These are phyloP conservation scores for Porphyrio hochstetteri DNA, from an alignment of 2,113 vertebrate genomes.

Conservation along the genomic window DNA sequence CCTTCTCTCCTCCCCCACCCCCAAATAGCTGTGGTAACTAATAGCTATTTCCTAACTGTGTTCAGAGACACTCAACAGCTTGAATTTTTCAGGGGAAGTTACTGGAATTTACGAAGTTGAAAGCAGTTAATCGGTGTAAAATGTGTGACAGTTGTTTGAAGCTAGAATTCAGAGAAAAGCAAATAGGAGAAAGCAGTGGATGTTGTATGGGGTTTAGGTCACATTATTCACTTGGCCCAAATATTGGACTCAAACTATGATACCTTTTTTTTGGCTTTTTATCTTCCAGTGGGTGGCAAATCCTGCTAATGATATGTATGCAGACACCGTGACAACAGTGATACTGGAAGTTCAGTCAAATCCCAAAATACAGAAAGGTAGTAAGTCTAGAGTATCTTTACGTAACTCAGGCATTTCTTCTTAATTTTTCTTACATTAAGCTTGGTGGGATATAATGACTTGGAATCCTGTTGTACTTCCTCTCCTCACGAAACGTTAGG, in stretches of 20 bases:
- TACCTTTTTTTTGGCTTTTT: not conserved
- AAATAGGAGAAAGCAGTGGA: not conserved
- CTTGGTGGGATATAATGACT: not conserved
- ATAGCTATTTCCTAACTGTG: not conserved
- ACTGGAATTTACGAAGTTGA: not conserved
- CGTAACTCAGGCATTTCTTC: not conserved
- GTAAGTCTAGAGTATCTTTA: not conserved
- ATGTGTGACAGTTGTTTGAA: not conserved
- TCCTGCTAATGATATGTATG: conserved; percentile 97
- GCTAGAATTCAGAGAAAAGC: not conserved
- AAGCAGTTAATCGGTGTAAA: not conserved
- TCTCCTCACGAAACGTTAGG: not conserved
- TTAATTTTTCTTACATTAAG: not conserved
- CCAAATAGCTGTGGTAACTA: not conserved
- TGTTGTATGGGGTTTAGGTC: not conserved
- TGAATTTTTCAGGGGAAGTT: not conserved
- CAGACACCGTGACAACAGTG: conserved; percentile 92
- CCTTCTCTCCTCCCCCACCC: not conserved
- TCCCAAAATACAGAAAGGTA: conserved; percentile 93
- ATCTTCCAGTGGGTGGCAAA: conserved; percentile 90
- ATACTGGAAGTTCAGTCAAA: conserved; percentile 96
- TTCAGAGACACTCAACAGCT: not conserved
- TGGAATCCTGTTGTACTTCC: not conserved
- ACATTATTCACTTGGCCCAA: not conserved
- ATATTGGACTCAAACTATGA: not conserved